phyloP scores from a whole-genome alignment of 2,888 invertebrate species.

The Siphlonurus alternatus region DNA sequence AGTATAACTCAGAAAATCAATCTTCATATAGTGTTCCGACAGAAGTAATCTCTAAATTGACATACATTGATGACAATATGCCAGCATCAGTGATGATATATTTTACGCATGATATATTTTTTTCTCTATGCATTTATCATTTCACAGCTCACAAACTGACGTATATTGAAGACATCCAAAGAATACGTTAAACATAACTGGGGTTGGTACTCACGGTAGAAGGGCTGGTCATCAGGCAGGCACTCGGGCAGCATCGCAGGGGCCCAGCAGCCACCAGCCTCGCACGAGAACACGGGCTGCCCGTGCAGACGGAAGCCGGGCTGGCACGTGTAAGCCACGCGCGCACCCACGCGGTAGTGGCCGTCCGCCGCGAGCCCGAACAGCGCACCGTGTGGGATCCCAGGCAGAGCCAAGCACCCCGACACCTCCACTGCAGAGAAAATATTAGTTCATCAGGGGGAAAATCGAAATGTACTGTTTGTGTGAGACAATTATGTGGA shows the following conservation, averaged over 20 bases:
- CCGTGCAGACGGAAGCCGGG: conserved; percentile 27
- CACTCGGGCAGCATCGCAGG: conserved; percentile 23
- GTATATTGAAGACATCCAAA: too few relatives aligned
- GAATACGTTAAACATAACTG: too few relatives aligned
- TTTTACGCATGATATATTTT: too few relatives aligned
- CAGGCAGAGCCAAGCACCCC: conserved; percentile 24
- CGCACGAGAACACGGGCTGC: conserved; percentile 23
- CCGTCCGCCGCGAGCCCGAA: conserved; percentile 18
- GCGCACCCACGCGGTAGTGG: conserved; percentile 22
- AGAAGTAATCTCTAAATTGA: too few relatives aligned
- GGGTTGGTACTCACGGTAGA: conserved; percentile 5
- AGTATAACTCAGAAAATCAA: too few relatives aligned
- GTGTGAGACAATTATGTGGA: conserved; percentile 1
- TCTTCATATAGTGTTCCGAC: too few relatives aligned
- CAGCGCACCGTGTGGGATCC: conserved; percentile 21
- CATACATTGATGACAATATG: too few relatives aligned
- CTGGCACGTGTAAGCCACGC: conserved; percentile 26
- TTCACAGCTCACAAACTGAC: neutral
- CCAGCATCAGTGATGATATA: too few relatives aligned
- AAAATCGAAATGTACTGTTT: neutral
- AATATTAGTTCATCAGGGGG: neutral
- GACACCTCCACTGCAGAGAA: conserved; percentile 20
- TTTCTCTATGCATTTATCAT: too few relatives aligned
- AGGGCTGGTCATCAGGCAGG: conserved; percentile 5
- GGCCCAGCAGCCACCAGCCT: conserved; percentile 26